Evolutionary conservation across 2,888 invertebrate species (phyloP), one percentile per base, ranked within the genome.

Genomic region (Nemapogon koenigi): DNA sequence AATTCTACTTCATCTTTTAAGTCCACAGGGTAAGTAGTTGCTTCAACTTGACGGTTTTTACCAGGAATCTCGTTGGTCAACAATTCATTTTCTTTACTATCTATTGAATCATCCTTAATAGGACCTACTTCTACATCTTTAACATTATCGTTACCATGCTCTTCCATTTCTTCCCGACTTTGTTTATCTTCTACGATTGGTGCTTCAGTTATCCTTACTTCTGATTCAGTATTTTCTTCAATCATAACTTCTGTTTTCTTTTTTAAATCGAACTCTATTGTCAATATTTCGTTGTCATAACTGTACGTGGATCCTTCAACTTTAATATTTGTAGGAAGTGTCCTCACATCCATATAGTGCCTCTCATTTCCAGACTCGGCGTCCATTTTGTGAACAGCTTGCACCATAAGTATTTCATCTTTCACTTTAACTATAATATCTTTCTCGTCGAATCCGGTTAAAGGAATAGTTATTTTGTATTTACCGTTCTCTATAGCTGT

Each of bases 351-450:
- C 25, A 70, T 25, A 33, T 66, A 72, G 19, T 45, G 59, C 11
- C 43, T 58, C 37, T 52, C 42, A 1, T 44, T 43, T 0, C 46
- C 53, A 2, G 35, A 51, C 0, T 44, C 35, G n/a, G 2, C 15
- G 14, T 35, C 26, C 2, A 22, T 40, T 16, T 53, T 55, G 38
- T 60, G 62, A 0, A 50, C 45, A 2, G 75, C 76, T 44, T 72
- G 70, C 17, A 73, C 52, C 68, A 72, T 67, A 26, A 73, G 40
- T 16, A 65, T 35, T 1, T 70, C 67, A 14, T 57, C 55, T 3
- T 58, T 59, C 1, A 70, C 72, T 38, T 75, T 75, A 6, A 76
- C 73, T 0, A 57, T 49, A 7, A 76, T 63, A 4, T 76, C 73
- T 16, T 62, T 62, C 33, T 70, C 68, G 0, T 65, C 54, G 39